Conservation (phyloP, 2,888 invertebrate genomes). For the Nomada flava region DNA sequence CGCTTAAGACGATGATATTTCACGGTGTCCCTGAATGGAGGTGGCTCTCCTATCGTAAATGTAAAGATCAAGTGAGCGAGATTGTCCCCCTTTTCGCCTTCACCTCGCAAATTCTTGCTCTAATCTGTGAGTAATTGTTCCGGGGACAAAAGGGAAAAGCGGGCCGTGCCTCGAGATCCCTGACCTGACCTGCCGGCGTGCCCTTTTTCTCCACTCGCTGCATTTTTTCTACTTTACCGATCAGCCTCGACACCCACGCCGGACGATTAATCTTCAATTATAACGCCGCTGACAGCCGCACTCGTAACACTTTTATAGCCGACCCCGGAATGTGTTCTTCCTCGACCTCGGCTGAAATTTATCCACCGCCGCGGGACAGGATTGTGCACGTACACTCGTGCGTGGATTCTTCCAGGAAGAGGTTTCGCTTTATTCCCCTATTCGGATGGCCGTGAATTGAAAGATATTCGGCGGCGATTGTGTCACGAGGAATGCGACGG, state of each 20-base stretch:
- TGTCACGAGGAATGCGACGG: neutral
- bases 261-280: conserved; percentile 84
- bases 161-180: conserved; percentile 69
- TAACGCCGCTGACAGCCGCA: conserved; percentile 79
- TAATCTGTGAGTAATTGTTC: conserved; percentile 84
- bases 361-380: conserved; percentile 25
- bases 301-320: conserved; percentile 81
- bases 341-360: conserved; percentile 41
- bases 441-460: neutral
- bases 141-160: conserved; percentile 73
- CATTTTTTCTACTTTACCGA: conserved; percentile 72
- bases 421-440: conserved; percentile 11
- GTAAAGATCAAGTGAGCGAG: conserved; percentile 77
- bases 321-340: conserved; percentile 26
- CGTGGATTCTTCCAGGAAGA: conserved; percentile 38
- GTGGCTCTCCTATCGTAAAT: conserved; percentile 72
- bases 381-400: conserved; percentile 13
- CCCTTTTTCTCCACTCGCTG: conserved; percentile 63
- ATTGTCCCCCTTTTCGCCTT: conserved; percentile 69
- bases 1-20: conserved; percentile 79
- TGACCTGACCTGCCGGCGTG: conserved; percentile 68
- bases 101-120: conserved; percentile 81
- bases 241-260: conserved; percentile 73
- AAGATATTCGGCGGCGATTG: conserved; percentile 11
- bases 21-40: conserved; percentile 72